These are phyloP conservation scores for Stichopus chloronotus DNA, from an alignment of 35 echinoderm and acorn worm species.

Conservation along the genomic window DNA sequence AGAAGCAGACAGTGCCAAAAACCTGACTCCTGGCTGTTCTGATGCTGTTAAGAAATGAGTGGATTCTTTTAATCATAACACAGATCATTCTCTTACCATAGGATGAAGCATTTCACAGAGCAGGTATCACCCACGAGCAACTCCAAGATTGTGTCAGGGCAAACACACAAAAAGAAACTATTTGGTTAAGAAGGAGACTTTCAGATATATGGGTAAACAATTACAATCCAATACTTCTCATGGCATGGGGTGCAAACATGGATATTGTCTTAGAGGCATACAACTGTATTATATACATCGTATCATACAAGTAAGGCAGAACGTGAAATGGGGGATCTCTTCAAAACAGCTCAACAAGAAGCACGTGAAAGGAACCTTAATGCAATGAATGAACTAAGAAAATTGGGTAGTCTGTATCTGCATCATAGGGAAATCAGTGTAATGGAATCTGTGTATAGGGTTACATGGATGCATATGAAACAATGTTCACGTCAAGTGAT, in stretches of 20 bases:
- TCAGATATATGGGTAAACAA: slow-evolving; percentile 22
- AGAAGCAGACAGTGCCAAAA: neutral
- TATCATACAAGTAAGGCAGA: slow-evolving; percentile 32
- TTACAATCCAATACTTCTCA: neutral
- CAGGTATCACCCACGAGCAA: slow-evolving; percentile 17
- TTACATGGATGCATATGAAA: neutral
- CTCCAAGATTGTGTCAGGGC: neutral
- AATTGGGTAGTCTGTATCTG: slow-evolving; percentile 6
- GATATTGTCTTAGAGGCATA: slow-evolving; percentile 36
- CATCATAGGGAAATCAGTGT: slow-evolving; percentile 3
- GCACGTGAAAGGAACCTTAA: neutral
- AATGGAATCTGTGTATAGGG: neutral
- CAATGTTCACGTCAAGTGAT: neutral
- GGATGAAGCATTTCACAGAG: slow-evolving; percentile 16
- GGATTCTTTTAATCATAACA: slow-evolving; percentile 17
- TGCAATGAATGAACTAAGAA: slow-evolving; percentile 1
- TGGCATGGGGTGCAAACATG: slow-evolving; percentile 19
- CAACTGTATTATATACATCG: slow-evolving; percentile 45
- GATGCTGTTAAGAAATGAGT: neutral
- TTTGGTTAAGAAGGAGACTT: neutral
- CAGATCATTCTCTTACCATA: slow-evolving; percentile 23
- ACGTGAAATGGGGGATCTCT: slow-evolving; percentile 25
- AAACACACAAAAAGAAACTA: slow-evolving; percentile 33
- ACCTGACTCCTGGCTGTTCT: neutral
- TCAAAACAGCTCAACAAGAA: slow-evolving; percentile 19